Conservation (phyloP, 2,113 vertebrate species). For the Phalacrocorax brasilianus region DNA sequence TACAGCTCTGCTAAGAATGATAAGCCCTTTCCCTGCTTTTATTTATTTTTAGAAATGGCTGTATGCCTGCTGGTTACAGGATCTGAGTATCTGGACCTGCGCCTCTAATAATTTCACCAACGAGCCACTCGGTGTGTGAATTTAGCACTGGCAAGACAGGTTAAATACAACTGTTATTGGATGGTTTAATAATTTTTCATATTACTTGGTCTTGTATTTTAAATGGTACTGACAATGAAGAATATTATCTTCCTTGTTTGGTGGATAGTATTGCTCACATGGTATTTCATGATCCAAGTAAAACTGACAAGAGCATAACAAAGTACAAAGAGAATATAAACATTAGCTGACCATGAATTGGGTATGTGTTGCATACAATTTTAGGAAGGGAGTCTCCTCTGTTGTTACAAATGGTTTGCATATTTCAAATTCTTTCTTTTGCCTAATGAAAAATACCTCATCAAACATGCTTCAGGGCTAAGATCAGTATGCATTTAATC, state of each 20-base stretch:
- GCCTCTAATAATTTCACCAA: not conserved
- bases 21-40: not conserved
- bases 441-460: slow-evolving; percentile 11
- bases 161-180: not conserved
- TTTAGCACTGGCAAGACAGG: not conserved
- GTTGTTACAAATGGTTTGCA: not conserved
- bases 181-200: not conserved
- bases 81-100: not conserved
- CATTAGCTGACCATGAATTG: not conserved
- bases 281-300: not conserved
- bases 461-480: not conserved
- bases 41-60: not conserved
- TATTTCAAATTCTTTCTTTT: not conserved
- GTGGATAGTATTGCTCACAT: not conserved
- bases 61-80: not conserved
- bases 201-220: not conserved
- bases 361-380: not conserved
- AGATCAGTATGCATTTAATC: slow-evolving; percentile 36
- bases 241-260: not conserved
- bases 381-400: not conserved
- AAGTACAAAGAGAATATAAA: not conserved
- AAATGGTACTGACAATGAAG: not conserved
- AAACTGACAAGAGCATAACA: not conserved
- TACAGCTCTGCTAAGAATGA: not conserved
- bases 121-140: not conserved